Evolutionary conservation across 2,888 invertebrate genomes (phyloP), one percentile per base, ranked within the genome.

Genomic region (Andrena camellia): DNA sequence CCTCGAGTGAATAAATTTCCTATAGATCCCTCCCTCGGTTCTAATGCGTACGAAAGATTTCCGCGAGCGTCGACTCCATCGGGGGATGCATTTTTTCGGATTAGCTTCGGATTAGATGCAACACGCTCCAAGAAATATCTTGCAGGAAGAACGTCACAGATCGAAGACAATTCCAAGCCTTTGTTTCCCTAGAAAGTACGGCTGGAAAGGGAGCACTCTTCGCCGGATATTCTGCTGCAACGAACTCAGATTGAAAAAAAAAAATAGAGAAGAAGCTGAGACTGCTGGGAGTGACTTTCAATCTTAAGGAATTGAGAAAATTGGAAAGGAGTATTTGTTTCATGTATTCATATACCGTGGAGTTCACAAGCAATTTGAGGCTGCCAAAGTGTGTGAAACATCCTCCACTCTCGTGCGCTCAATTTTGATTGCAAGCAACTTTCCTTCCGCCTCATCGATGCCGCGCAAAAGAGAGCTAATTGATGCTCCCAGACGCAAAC

Each of bases 1-100:
- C 29, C 42, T 0, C 26, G 60, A 54, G 77, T 48, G 81, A 81
- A 83, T 83, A 83, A 71, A 84, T 79, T 83, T 72, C 63, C 60
- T 29, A 67, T 68, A 59, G 67, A 77, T 74, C 60, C 31, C 31
- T 64, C 69, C 60, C 17, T 20, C 57, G 63, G 42, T 42, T 57
- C 42, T 64, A 64, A 74, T 72, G 75, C 64, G 29, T 52, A 50
- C 42, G 50, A 66, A 79, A 54, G 50, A 81, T 73, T 69, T 69
- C 60, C 35, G 17, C 64, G 50, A 23, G 50, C 68, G 42, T 57
- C 50, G 48, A 59, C 67, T 62, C 71, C 20, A 5, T 26, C 7
- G 23, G 31, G 23, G 48, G 60, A 70, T 31, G 50, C 68, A 70
- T 66, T 70, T 79, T 70, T 64, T n/a, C 23, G 29, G 23, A 62